Evolutionary conservation across 2,797 vertebrate genomes (phyloP).

Genomic region (Mustela erminea): DNA sequence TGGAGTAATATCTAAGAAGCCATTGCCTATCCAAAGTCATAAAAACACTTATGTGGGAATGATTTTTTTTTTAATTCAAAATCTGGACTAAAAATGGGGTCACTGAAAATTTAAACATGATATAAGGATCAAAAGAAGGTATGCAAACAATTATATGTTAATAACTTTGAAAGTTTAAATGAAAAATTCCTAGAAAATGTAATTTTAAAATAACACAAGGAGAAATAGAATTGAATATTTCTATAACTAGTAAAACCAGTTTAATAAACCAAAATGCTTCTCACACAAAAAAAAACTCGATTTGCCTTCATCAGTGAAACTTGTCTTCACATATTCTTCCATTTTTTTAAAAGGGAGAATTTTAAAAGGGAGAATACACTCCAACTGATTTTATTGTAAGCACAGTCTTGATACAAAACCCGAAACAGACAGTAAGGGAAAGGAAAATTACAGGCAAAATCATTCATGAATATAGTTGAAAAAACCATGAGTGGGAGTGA

Average conservation of each 20-base stretch:
- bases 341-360: not conserved
- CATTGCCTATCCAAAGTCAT: not conserved
- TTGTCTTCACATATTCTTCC: conserved; percentile 18
- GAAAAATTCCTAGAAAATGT: conserved; percentile 11
- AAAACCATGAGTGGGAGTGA: not conserved
- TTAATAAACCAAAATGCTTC: not conserved
- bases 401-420: conserved; percentile 3
- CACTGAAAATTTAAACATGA: not conserved
- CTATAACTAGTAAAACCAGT: conserved; percentile 11
- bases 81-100: not conserved
- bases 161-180: conserved; percentile 40
- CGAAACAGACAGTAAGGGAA: not conserved
- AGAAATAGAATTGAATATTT: not conserved
- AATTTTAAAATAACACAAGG: not conserved
- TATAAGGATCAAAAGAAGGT: not conserved
- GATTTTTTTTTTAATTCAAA: not conserved
- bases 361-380: not conserved
- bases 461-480: not conserved
- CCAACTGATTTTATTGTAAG: not conserved
- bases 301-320: conserved; percentile 19
- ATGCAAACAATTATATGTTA: not conserved
- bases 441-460: not conserved
- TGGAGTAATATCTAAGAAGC: conserved; percentile 29
- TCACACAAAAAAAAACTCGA: not conserved
- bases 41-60: not conserved